These are phyloP conservation scores for Pseudomyrmex dendroicus DNA, from an alignment of 1,140 invertebrate genomes.

Conservation along the genomic window DNA sequence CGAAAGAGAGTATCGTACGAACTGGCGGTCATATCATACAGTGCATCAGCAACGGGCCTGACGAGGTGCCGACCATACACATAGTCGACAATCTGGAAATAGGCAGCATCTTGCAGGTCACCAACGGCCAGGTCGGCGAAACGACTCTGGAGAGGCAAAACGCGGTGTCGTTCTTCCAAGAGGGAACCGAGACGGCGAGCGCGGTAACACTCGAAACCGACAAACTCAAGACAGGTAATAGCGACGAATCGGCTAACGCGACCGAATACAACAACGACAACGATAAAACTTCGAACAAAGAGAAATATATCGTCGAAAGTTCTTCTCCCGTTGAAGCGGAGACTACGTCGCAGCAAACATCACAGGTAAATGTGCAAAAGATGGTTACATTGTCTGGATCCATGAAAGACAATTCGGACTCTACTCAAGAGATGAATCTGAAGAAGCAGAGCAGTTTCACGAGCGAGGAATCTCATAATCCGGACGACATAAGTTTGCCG, in stretches of 20 bases:
- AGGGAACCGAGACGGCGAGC: constrained; percentile 18
- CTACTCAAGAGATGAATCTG: constrained; percentile 49
- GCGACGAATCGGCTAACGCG: not conserved
- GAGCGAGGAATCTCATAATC: constrained; percentile 81
- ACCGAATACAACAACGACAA: constrained; percentile 16
- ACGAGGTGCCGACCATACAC: constrained; percentile 82
- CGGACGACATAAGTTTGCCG: constrained; percentile 83
- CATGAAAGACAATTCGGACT: constrained; percentile 41
- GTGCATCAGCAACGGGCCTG: constrained; percentile 75
- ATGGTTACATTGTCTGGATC: not conserved
- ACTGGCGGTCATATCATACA: constrained; percentile 76
- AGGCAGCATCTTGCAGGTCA: constrained; percentile 65
- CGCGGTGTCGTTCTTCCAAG: constrained; percentile 58
- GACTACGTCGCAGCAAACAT: not conserved
- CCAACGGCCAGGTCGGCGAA: constrained; percentile 63
- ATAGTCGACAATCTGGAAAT: constrained; percentile 82
- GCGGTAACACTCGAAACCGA: constrained; percentile 14
- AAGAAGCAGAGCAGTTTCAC: constrained; percentile 77
- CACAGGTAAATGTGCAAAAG: constrained; percentile 17
- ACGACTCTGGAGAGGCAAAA: constrained; percentile 53
- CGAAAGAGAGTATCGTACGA: constrained; percentile 59
- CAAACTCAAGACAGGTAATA: constrained; percentile 32
- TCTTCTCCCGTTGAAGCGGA: not conserved
- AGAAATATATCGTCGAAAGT: not conserved
- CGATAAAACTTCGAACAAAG: constrained; percentile 7